Conservation (phyloP, 2,113 vertebrate genomes). For the Hippocampus comes region DNA sequence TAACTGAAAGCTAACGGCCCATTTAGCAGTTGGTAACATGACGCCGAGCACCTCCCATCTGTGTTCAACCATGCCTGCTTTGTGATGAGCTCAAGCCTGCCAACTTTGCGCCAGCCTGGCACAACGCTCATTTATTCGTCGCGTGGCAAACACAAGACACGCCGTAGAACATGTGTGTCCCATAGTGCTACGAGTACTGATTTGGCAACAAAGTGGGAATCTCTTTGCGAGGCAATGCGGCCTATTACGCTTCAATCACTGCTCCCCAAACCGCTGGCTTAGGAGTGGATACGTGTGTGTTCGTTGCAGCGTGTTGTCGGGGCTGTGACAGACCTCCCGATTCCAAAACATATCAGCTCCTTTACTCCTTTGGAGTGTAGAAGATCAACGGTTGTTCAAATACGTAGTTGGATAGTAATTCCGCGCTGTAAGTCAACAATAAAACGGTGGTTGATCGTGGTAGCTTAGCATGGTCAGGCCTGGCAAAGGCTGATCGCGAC, state of each 20-base stretch:
- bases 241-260: conserved; percentile 46
- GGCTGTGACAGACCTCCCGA: conserved; percentile 2
- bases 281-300: conserved; percentile 9
- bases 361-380: background rate
- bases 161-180: background rate
- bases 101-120: conserved; percentile 35
- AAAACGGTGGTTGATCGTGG: conserved; percentile 6
- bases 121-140: conserved; percentile 25
- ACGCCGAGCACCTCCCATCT: conserved; percentile 58
- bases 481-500: conserved; percentile 16
- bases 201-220: background rate
- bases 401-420: rapidly evolving
- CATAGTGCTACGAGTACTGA: background rate
- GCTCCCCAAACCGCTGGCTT: conserved; percentile 22
- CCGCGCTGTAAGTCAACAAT: background rate
- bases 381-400: rapidly evolving
- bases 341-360: background rate
- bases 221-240: conserved; percentile 27
- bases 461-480: conserved; percentile 42
- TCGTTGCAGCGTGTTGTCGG: conserved; percentile 5
- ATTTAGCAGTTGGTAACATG: background rate
- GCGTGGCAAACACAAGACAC: background rate
- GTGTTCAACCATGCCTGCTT: conserved; percentile 43
- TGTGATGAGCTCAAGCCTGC: conserved; percentile 53
- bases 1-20: background rate